Percentiles rank a stretch among this genome's conserved stretches.
Conservation (phyloP, 2,888 invertebrate species). For the Thereva unica region DNA sequence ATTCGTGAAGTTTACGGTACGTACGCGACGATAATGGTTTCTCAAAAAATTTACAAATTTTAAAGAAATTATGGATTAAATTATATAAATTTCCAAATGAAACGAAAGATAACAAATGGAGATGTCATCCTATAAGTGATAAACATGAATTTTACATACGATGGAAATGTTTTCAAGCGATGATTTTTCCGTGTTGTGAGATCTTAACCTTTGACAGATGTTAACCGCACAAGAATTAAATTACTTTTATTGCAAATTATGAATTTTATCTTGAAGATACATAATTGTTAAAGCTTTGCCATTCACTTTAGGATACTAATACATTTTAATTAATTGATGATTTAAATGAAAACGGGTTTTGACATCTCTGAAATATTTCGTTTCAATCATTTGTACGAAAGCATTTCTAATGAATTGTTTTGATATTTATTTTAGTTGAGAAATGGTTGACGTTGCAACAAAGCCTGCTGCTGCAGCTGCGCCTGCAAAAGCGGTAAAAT, state of each 20-base stretch:
- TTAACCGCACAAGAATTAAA: too few relatives aligned
- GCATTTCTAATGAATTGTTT: neutral
- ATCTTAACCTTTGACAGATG: too few relatives aligned
- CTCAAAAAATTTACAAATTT: constrained; percentile 2
- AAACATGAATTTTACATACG: too few relatives aligned
- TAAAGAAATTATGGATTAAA: neutral
- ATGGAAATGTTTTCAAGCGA: too few relatives aligned
- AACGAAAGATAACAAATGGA: constrained; percentile 7
- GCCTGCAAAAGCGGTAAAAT: constrained; percentile 51
- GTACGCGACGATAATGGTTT: constrained; percentile 49
- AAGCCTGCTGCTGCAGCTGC: constrained; percentile 49
- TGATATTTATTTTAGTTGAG: constrained; percentile 44
- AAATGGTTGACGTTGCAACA: constrained; percentile 58
- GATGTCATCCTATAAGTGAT: too few relatives aligned
- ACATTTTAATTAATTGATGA: too few relatives aligned
- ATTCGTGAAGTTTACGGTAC: constrained; percentile 58
- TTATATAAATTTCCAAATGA: neutral
- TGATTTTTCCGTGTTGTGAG: too few relatives aligned
- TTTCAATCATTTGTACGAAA: neutral
- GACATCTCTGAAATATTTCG: neutral
- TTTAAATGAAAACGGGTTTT: neutral
- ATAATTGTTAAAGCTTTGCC: too few relatives aligned
- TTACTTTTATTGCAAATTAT: too few relatives aligned
- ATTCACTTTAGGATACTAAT: too few relatives aligned
- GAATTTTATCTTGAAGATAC: too few relatives aligned